phyloP scores from a whole-genome alignment of 2,113 vertebrate species.

The Rutilus rutilus region DNA sequence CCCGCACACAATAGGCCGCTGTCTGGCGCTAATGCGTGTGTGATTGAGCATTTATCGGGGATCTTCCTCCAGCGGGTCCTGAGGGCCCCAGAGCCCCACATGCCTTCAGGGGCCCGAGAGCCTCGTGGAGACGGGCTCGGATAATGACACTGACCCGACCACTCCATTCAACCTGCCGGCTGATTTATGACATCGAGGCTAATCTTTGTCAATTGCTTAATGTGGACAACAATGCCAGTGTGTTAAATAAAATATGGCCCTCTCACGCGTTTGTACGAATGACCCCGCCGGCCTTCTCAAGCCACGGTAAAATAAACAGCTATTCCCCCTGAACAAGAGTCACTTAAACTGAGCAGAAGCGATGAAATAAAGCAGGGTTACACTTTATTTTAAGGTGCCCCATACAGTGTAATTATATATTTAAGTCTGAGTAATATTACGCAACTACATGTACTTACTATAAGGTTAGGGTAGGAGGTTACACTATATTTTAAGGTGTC shows the following conservation, averaged over 20 bases:
- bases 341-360: neutral
- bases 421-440: no score
- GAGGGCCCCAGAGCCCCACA: conserved; percentile 66
- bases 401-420: no score
- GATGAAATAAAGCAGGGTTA: no score
- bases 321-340: conserved; percentile 24
- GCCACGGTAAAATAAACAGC: conserved; percentile 49
- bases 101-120: conserved; percentile 88
- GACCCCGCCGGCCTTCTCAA: conserved; percentile 36
- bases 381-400: no score
- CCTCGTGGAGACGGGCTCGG: conserved; percentile 80
- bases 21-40: conserved; percentile 90
- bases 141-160: conserved; percentile 99
- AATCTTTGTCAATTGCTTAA: conserved; percentile 96
- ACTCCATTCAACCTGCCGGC: conserved; percentile 94
- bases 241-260: conserved; percentile 77
- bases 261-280: conserved; percentile 36
- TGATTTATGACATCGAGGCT: conserved; percentile 94
- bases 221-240: conserved; percentile 68
- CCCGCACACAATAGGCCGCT: conserved; percentile 91
- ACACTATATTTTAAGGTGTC: no score
- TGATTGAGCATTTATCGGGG: conserved; percentile 88
- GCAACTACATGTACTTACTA: no score
- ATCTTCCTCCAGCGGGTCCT: conserved; percentile 83
- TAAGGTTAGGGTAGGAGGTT: no score